A percentile compares a stretch with the other conserved stretches of the same genome.
These are phyloP conservation scores for Macrosteles quadrilineatus DNA, from an alignment of 1,140 invertebrate genomes.

Conservation along the genomic window DNA sequence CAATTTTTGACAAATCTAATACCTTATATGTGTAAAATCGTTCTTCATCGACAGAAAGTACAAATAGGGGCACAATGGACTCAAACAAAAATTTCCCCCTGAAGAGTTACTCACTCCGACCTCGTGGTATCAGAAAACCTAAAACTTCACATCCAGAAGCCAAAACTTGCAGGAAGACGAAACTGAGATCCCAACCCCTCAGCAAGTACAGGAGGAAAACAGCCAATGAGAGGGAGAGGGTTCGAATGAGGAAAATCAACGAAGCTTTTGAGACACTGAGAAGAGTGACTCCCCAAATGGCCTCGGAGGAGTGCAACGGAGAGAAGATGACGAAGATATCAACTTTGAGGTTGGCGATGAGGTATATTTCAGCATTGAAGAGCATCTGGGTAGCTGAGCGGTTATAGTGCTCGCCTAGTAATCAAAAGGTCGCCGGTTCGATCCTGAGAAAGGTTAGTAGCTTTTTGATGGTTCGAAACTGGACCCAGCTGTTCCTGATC, in stretches of 20 bases:
- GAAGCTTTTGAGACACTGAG: slow-evolving; percentile 79
- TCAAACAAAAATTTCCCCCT: slow-evolving; percentile 4
- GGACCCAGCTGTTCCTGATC: no score
- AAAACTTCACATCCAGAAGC: no score
- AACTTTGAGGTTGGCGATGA: slow-evolving; percentile 81
- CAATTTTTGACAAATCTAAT: no score
- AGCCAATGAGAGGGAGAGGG: slow-evolving; percentile 83
- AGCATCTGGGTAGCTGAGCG: no score
- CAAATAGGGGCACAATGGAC: no score
- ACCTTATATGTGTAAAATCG: no score
- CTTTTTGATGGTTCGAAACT: no score
- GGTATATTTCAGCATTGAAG: slow-evolving; percentile 73
- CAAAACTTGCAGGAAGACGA: slow-evolving; percentile 55
- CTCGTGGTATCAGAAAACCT: slow-evolving; percentile 25
- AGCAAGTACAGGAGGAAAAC: slow-evolving; percentile 89
- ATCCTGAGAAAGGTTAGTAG: no score
- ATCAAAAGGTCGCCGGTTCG: no score
- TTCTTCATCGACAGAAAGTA: no score
- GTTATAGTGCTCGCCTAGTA: no score
- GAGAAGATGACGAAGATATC: slow-evolving; percentile 89
- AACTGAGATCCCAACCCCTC: slow-evolving; percentile 75
- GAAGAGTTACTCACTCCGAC: slow-evolving; percentile 42
- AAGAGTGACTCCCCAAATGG: slow-evolving; percentile 63
- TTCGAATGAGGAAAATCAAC: slow-evolving; percentile 87
- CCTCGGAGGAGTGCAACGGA: background rate